These are phyloP conservation scores for Gadus macrocephalus DNA, from an alignment of 2,113 vertebrate species.

Conservation along the genomic window DNA sequence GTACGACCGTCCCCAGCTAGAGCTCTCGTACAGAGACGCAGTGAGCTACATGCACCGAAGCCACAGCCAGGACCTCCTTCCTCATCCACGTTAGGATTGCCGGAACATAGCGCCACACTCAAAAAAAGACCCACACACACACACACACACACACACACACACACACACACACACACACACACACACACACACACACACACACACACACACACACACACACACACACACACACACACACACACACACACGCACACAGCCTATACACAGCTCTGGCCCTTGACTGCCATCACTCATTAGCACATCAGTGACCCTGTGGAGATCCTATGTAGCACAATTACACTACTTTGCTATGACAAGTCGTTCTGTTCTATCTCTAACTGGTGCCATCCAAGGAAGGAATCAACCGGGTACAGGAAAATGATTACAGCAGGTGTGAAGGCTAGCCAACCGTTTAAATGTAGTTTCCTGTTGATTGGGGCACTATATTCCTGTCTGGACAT, in stretches of 20 bases:
- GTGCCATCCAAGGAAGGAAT: background rate
- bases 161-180: no score
- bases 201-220: no score
- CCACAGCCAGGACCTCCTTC: conserved; percentile 54
- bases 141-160: no score
- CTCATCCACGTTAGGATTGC: conserved; percentile 45
- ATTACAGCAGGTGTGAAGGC: background rate
- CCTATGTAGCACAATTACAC: background rate
- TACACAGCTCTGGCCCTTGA: background rate
- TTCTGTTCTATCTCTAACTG: background rate
- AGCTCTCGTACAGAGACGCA: conserved; percentile 49
- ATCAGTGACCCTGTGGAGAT: conserved; percentile 2
- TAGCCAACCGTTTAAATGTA: background rate
- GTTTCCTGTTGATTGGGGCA: background rate
- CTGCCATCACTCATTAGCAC: background rate
- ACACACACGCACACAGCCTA: background rate
- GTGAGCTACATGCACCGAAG: conserved; percentile 44
- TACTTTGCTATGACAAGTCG: background rate
- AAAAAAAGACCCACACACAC: background rate
- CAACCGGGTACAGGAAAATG: background rate
- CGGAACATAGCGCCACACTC: background rate
- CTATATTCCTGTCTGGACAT: no score
- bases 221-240: background rate
- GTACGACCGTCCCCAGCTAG: conserved; percentile 60
- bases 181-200: background rate